Evolutionary conservation across 2,888 invertebrate genomes (phyloP).

Genomic region (Dicroscelio sp.): DNA sequence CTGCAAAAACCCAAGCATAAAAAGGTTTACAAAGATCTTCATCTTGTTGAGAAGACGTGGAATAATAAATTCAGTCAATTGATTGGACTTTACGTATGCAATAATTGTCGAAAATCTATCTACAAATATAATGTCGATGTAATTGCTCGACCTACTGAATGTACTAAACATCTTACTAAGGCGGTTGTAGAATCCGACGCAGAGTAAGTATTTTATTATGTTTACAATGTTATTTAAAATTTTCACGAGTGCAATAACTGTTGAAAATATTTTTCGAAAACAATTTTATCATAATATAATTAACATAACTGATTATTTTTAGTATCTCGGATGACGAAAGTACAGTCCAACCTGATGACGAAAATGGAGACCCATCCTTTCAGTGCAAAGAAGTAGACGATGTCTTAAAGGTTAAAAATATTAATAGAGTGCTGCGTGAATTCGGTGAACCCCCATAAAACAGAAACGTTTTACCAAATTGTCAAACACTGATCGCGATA

Average conservation of each 20-base stretch:
- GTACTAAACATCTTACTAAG: background rate
- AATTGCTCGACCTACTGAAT: background rate
- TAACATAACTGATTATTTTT: background rate
- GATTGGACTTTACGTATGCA: conserved; percentile 20
- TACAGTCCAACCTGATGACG: background rate
- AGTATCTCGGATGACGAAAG: background rate
- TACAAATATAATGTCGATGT: background rate
- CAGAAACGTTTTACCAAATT: conserved; percentile 16
- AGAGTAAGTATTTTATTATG: background rate
- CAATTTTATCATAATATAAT: background rate
- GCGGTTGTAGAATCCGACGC: background rate
- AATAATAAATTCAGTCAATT: conserved; percentile 9
- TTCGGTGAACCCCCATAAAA: conserved; percentile 42
- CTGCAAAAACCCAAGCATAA: conserved; percentile 1
- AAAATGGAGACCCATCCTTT: conserved; percentile 20
- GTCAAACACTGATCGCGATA: background rate
- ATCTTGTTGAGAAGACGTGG: conserved; percentile 20
- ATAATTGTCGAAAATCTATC: background rate
- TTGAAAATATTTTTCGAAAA: background rate
- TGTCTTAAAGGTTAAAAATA: conserved; percentile 30
- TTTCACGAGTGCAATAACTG: background rate
- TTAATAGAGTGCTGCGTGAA: conserved; percentile 16
- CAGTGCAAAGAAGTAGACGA: conserved; percentile 29
- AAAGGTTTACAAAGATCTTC: background rate
- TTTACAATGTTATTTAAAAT: background rate